phyloP scores from a whole-genome alignment of 2,888 invertebrate species.

The Horisme vitalbata region DNA sequence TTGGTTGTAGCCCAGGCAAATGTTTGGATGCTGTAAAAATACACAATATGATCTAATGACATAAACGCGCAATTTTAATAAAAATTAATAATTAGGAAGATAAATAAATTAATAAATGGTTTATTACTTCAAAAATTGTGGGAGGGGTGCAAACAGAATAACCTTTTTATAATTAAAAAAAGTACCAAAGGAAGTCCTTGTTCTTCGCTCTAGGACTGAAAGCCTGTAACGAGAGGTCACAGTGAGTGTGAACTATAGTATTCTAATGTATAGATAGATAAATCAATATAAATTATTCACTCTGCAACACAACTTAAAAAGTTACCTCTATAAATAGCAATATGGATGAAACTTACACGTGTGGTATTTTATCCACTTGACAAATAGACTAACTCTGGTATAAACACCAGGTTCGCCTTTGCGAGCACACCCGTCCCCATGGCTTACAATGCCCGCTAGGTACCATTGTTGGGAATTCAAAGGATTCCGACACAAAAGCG shows the following conservation, averaged over 20 bases:
- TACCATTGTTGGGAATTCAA: constrained; percentile 88
- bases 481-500: constrained; percentile 90
- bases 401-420: constrained; percentile 92
- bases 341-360: constrained; percentile 83
- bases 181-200: too few relatives aligned
- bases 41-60: constrained; percentile 2
- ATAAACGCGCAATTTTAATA: not conserved
- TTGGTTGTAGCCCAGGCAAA: constrained; percentile 76
- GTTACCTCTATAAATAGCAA: too few relatives aligned
- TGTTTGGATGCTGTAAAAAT: constrained; percentile 67
- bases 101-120: too few relatives aligned
- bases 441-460: constrained; percentile 92
- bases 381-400: constrained; percentile 88
- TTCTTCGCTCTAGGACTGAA: too few relatives aligned
- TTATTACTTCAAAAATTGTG: too few relatives aligned
- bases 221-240: too few relatives aligned
- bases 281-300: too few relatives aligned
- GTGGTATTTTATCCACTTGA: constrained; percentile 88
- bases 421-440: constrained; percentile 93
- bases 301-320: too few relatives aligned
- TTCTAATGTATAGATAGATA: too few relatives aligned
- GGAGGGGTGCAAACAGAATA: too few relatives aligned
- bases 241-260: too few relatives aligned
- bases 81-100: not conserved
- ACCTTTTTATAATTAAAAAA: too few relatives aligned